These are phyloP conservation scores for Auanema sp. DNA, from an alignment of 2,888 invertebrate species.

Conservation along the genomic window DNA sequence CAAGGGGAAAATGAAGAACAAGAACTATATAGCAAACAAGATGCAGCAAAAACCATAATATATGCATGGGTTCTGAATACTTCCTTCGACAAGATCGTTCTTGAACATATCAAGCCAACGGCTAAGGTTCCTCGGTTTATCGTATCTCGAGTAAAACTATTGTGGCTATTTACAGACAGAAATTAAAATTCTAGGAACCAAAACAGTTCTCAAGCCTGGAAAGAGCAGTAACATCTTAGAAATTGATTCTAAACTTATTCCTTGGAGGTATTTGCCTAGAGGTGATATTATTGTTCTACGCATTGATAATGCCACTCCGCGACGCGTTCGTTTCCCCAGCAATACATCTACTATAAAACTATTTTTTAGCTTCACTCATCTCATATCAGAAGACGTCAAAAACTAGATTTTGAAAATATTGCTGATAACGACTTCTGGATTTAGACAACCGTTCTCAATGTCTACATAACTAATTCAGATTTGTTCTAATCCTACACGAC, in stretches of 20 bases:
- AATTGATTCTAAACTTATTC: slow-evolving; percentile 24
- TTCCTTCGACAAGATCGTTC: slow-evolving; percentile 23
- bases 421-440: no score
- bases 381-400: background rate
- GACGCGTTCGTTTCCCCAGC: no score
- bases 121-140: slow-evolving; percentile 39
- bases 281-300: slow-evolving; percentile 54
- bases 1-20: slow-evolving; percentile 18
- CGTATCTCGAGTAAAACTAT: no score
- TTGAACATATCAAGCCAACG: slow-evolving; percentile 44
- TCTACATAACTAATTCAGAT: no score
- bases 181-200: slow-evolving; percentile 47
- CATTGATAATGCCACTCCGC: slow-evolving; percentile 50
- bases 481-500: no score
- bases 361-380: background rate
- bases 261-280: slow-evolving; percentile 42
- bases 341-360: background rate
- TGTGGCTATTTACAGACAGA: slow-evolving; percentile 54
- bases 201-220: slow-evolving; percentile 16
- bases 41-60: slow-evolving; percentile 43
- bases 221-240: slow-evolving; percentile 2
- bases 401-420: no score
- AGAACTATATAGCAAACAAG: slow-evolving; percentile 31
- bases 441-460: no score
- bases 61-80: slow-evolving; percentile 58